Evolutionary conservation across 2,797 vertebrate species (phyloP), one percentile per base, ranked within the genome.

Genomic region (Hippopotamyrus pictus): DNA sequence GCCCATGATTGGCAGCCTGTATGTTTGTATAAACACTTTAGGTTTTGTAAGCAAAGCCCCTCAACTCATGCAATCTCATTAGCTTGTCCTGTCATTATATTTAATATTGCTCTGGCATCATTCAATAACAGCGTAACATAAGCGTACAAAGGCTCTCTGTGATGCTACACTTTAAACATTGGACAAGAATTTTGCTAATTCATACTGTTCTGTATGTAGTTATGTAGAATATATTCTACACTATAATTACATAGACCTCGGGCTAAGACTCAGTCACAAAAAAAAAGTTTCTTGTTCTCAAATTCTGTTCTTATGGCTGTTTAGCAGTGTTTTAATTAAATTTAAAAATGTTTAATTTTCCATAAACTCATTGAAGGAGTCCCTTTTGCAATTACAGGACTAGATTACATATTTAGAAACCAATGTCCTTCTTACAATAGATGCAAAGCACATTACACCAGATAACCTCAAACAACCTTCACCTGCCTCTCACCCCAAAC

Each of bases 201-300:
- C 57, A 48, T 86, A 46, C 88, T 41, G 57, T 73, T 86, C 29
- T 65, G 22, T 50, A 50, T 65, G 84, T 85, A 86, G 59, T 86
- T 85, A 86, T 41, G 59, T 62, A 62, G 57, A 22, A 89, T 89
- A 89, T 73, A 48, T 86, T 86, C 46, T 89, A 37, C 25, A 51
- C 88, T 89, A 53, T 65, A 89, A 89, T 89, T 89, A 89, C 82
- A 50, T 7, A 37, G 22, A 57, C 82, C 79, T 17, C 41, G 12
- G 82, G 83, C 44, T 48, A n/a, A 29, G 85, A 44, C n/a, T 48
- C 22, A 17, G 44, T 50, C 41, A 14, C 83, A 85, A 19, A n/a
- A 41, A 37, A 53, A 29, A 84, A 50, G 54, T 89, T 84, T 83
- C 41, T 44, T 79, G 57, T 48, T 54, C 51, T 62, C 33, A 46